These are phyloP conservation scores for Darevskia mixta DNA, from an alignment of 2,797 vertebrate species.

Conservation along the genomic window DNA sequence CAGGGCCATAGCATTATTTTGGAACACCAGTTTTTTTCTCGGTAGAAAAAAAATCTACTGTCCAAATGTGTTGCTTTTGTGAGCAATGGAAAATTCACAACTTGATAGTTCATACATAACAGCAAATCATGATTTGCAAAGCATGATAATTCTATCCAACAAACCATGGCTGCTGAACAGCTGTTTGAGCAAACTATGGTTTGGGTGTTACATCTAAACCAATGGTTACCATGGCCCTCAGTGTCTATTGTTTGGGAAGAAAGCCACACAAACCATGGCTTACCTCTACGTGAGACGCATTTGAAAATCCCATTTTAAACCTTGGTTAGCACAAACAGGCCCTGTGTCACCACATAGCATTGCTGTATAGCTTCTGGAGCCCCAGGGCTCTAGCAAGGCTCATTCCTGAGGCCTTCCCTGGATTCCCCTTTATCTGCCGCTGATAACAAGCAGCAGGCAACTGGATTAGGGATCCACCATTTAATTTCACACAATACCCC, in stretches of 20 bases:
- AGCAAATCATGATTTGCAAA: not conserved
- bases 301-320: no score
- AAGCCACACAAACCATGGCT: not conserved
- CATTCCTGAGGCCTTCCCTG: no score
- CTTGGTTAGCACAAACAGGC: no score
- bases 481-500: not conserved
- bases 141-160: not conserved
- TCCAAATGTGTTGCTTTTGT: not conserved
- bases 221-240: not conserved
- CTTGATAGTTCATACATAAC: not conserved
- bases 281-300: not conserved
- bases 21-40: not conserved
- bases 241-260: not conserved
- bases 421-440: no score
- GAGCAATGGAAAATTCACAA: not conserved
- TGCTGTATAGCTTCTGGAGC: no score
- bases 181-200: not conserved
- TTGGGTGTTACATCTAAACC: not conserved
- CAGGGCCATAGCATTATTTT: not conserved
- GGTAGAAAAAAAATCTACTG: not conserved
- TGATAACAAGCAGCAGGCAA: no score
- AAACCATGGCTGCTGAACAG: not conserved
- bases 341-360: no score
- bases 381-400: no score
- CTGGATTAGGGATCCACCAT: not conserved